phyloP scores from a whole-genome alignment of 1,140 invertebrate genomes.

The Carcinoscorpius rotundicauda region DNA sequence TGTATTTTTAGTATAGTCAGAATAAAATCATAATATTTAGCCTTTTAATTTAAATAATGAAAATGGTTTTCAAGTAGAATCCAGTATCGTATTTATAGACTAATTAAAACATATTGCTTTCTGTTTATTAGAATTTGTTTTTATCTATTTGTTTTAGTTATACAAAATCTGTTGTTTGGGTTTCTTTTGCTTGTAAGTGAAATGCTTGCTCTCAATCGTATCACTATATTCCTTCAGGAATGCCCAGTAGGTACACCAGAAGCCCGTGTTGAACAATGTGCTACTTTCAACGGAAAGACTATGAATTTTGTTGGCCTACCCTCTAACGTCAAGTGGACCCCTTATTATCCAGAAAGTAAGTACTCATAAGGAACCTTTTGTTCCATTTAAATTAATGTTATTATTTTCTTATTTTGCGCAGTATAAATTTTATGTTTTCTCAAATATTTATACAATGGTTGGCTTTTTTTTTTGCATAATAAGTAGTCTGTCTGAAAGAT shows the following conservation, averaged over 20 bases:
- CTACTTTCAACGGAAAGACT: slow-evolving; percentile 51
- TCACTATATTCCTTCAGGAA: too few relatives aligned
- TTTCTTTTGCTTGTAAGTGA: too few relatives aligned
- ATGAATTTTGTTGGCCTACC: slow-evolving; percentile 52
- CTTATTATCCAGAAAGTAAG: slow-evolving; percentile 62
- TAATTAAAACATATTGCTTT: too few relatives aligned
- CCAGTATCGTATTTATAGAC: too few relatives aligned
- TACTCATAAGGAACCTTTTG: slow-evolving; percentile 9
- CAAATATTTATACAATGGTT: slow-evolving; percentile 5
- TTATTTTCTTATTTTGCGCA: neutral
- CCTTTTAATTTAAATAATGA: too few relatives aligned
- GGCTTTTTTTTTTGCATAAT: slow-evolving; percentile 17
- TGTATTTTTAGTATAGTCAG: too few relatives aligned
- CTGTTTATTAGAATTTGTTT: too few relatives aligned
- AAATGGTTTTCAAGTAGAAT: too few relatives aligned
- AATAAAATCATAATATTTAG: too few relatives aligned
- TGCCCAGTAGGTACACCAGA: slow-evolving; percentile 45
- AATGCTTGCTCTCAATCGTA: too few relatives aligned
- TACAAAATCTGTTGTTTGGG: too few relatives aligned
- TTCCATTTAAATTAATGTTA: neutral
- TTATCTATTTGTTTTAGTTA: too few relatives aligned
- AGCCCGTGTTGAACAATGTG: slow-evolving; percentile 62
- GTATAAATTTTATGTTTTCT: neutral
- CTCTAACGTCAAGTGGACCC: slow-evolving; percentile 61
- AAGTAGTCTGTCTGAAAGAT: slow-evolving; percentile 11